Conservation (phyloP, 2,888 invertebrate species). For the Lypha dubia region DNA sequence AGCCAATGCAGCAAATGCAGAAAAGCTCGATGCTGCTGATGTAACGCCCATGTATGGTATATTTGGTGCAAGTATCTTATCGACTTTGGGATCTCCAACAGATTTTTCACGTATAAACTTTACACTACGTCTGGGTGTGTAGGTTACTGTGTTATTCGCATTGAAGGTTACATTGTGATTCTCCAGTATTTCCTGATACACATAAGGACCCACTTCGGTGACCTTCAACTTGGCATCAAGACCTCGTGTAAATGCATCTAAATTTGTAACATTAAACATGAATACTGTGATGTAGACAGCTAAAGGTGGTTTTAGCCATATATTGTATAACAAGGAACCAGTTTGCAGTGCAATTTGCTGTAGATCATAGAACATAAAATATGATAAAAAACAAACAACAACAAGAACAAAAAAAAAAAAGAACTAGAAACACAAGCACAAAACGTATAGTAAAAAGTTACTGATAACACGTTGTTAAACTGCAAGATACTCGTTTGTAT, state of each 20-base stretch:
- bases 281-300: constrained; percentile 87
- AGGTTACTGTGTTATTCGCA: constrained; percentile 87
- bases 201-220: constrained; percentile 91
- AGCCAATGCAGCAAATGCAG: constrained; percentile 85
- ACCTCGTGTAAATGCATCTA: constrained; percentile 87
- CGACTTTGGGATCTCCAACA: constrained; percentile 86
- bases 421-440: not conserved
- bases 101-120: constrained; percentile 87
- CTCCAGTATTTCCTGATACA: constrained; percentile 89
- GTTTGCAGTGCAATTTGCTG: constrained; percentile 83
- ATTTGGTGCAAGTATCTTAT: constrained; percentile 87
- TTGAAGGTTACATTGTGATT: constrained; percentile 87
- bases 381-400: not conserved
- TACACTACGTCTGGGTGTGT: constrained; percentile 86
- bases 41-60: constrained; percentile 86
- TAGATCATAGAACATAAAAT: constrained; percentile 53
- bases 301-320: constrained; percentile 88
- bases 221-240: constrained; percentile 87
- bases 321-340: constrained; percentile 85
- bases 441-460: not conserved
- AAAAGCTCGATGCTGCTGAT: constrained; percentile 79
- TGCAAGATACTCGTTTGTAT: not conserved
- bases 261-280: constrained; percentile 92
- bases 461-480: constrained; percentile 10
- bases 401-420: not conserved